A percentile compares a stretch with the other conserved stretches of the same genome.
These are phyloP conservation scores for Tribolium freemani DNA, from an alignment of 2,888 invertebrate species.

Conservation along the genomic window DNA sequence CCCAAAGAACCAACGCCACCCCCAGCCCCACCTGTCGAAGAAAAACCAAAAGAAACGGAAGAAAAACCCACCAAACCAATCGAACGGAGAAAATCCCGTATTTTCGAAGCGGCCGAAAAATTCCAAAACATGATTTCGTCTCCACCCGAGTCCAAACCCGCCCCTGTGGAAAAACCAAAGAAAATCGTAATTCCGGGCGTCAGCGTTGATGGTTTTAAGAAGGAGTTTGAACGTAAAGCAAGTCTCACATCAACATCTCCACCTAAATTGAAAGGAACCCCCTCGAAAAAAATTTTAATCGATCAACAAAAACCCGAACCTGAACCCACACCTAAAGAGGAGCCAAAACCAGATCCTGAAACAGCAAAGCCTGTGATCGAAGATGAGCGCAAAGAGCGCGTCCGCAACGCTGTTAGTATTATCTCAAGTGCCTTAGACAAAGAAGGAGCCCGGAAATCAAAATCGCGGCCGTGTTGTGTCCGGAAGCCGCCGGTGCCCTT, in stretches of 20 bases:
- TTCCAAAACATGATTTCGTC: constrained; percentile 72
- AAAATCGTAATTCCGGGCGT: constrained; percentile 86
- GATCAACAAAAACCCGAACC: constrained; percentile 59
- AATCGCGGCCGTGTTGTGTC: constrained; percentile 67
- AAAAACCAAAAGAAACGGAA: constrained; percentile 45
- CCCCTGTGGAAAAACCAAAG: constrained; percentile 75
- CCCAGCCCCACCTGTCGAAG: constrained; percentile 44
- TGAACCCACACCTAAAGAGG: constrained; percentile 48
- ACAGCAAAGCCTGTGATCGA: constrained; percentile 54
- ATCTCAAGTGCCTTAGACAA: constrained; percentile 78
- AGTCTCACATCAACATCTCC: constrained; percentile 71
- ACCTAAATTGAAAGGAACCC: constrained; percentile 62
- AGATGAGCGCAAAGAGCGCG: constrained; percentile 72
- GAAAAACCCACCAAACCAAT: constrained; percentile 66
- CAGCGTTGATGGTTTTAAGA: constrained; percentile 89
- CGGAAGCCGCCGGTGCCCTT: constrained; percentile 78
- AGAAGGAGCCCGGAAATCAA: constrained; percentile 67
- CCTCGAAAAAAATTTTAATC: constrained; percentile 52
- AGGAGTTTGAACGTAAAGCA: constrained; percentile 87
- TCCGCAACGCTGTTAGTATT: constrained; percentile 79
- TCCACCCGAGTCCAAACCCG: constrained; percentile 61
- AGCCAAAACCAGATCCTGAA: constrained; percentile 24
- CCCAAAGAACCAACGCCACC: constrained; percentile 39
- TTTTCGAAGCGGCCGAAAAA: constrained; percentile 80
- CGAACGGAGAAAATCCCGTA: constrained; percentile 77